Evolutionary conservation across 2,797 vertebrate species (phyloP).

Genomic region (Myotis planiceps): DNA sequence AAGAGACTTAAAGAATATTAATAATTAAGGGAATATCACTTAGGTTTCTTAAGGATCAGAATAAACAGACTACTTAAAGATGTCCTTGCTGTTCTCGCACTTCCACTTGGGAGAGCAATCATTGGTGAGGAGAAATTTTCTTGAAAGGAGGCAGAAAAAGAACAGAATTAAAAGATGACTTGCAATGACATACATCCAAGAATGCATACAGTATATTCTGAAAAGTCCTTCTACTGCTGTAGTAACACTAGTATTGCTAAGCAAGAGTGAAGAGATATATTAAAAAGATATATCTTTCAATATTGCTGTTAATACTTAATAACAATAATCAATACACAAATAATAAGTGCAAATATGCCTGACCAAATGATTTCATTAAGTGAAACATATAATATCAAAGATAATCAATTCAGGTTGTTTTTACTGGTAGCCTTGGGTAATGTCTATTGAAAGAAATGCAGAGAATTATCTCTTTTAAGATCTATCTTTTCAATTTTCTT

Average conservation of each 20-base stretch:
- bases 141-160: neutral
- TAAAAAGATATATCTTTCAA: neutral
- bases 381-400: neutral
- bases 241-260: neutral
- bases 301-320: neutral
- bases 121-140: neutral
- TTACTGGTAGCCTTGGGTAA: neutral
- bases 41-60: neutral
- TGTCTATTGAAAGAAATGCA: slow-evolving; percentile 16
- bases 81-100: neutral
- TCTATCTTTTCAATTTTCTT: slow-evolving; percentile 15
- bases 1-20: slow-evolving; percentile 36
- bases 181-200: neutral
- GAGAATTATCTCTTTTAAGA: neutral
- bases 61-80: neutral
- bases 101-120: neutral
- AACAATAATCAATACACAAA: slow-evolving; percentile 18
- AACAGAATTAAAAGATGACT: slow-evolving; percentile 31
- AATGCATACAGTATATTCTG: neutral
- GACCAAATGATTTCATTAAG: slow-evolving; percentile 24
- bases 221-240: neutral
- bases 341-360: neutral
- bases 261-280: slow-evolving; percentile 9
- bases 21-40: neutral
- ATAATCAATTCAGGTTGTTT: neutral